These are phyloP conservation scores for Sinonovacula constricta DNA, from an alignment of 1,140 invertebrate genomes.

Conservation along the genomic window DNA sequence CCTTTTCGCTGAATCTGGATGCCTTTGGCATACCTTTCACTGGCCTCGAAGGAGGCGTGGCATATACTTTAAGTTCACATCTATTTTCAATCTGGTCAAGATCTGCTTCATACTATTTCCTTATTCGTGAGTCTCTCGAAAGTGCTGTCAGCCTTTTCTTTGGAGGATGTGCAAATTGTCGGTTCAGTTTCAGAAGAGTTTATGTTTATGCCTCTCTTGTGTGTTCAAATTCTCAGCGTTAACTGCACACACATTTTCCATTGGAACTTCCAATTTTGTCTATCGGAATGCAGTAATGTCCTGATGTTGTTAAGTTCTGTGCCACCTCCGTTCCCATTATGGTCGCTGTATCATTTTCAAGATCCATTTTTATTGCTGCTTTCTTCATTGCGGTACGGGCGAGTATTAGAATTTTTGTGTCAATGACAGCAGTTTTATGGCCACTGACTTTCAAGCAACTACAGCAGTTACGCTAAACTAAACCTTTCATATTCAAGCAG, in stretches of 20 bases:
- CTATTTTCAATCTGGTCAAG: conserved; percentile 20
- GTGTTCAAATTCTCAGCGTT: conserved; percentile 18
- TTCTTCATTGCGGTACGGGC: conserved; percentile 48
- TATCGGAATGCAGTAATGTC: conserved; percentile 53
- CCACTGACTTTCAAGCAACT: conserved; percentile 44
- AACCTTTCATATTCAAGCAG: conserved; percentile 20
- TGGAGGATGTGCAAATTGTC: conserved; percentile 57
- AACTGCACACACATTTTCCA: conserved; percentile 39
- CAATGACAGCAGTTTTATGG: conserved; percentile 53
- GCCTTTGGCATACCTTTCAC: conserved; percentile 57
- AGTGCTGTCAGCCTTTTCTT: conserved; percentile 47
- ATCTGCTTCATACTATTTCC: conserved; percentile 48
- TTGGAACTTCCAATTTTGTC: conserved; percentile 26
- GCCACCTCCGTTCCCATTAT: conserved; percentile 45
- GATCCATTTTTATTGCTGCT: conserved; percentile 45
- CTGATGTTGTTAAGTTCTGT: conserved; percentile 49
- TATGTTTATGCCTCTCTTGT: conserved; percentile 36
- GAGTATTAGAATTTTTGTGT: conserved; percentile 49
- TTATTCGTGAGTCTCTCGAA: conserved; percentile 47
- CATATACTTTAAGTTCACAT: conserved; percentile 52
- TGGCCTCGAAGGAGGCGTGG: conserved; percentile 43
- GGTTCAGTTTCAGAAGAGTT: conserved; percentile 46
- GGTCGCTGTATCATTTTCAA: conserved; percentile 43
- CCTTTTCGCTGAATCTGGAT: conserved; percentile 50
- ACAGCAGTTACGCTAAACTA: conserved; percentile 31